phyloP scores from a whole-genome alignment of 2,888 invertebrate genomes.

The Steinernema hermaphroditum region DNA sequence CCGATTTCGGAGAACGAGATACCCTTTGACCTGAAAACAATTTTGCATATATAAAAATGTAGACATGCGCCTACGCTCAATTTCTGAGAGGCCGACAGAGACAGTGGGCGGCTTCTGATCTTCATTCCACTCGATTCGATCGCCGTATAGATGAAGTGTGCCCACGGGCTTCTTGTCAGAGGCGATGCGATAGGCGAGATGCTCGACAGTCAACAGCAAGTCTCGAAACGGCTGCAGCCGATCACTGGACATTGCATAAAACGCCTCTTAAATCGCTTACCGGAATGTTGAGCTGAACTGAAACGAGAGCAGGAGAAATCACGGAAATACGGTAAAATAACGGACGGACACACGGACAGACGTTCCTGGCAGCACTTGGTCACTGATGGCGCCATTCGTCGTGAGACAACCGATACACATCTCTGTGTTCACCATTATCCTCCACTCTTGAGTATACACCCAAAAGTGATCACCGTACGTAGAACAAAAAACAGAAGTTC shows the following conservation, averaged over 20 bases:
- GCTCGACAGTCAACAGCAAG: neutral
- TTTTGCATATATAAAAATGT: slow-evolving; percentile 4
- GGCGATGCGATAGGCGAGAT: neutral
- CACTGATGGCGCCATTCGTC: too few species aligned
- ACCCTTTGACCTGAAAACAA: slow-evolving; percentile 84
- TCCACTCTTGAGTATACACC: too few species aligned
- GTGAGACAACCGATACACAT: too few species aligned
- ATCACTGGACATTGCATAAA: neutral
- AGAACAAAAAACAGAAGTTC: too few species aligned
- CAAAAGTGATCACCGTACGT: too few species aligned
- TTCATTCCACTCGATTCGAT: slow-evolving; percentile 61
- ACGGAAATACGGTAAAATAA: neutral
- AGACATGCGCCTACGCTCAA: slow-evolving; percentile 54
- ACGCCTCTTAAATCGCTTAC: too few species aligned
- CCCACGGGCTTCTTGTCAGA: slow-evolving; percentile 48
- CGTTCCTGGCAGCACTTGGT: too few species aligned
- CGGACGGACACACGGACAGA: neutral
- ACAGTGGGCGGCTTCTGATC: slow-evolving; percentile 42
- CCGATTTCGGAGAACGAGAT: slow-evolving; percentile 88
- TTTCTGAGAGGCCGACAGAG: slow-evolving; percentile 48
- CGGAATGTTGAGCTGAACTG: neutral
- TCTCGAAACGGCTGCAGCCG: neutral
- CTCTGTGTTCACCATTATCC: too few species aligned
- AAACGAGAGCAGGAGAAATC: neutral
- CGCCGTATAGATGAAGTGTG: slow-evolving; percentile 49